phyloP scores from a whole-genome alignment of 2,888 invertebrate genomes.

The Drosophila bunnanda region DNA sequence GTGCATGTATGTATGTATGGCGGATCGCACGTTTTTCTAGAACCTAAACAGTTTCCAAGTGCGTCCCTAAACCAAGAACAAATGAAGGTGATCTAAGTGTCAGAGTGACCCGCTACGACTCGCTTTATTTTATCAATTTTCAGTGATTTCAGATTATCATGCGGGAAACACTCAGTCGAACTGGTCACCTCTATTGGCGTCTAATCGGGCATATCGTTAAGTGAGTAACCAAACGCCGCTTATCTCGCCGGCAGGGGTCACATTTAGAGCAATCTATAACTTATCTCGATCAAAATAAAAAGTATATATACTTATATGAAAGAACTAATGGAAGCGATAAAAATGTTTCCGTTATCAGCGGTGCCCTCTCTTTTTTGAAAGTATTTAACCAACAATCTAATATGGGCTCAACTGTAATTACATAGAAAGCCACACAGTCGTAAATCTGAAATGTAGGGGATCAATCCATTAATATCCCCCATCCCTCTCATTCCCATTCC shows the following conservation, averaged over 20 bases:
- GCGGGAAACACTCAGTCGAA: conserved; percentile 42
- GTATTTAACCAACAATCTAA: conserved; percentile 23
- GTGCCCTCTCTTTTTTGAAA: neutral
- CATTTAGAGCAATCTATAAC: conserved; percentile 38
- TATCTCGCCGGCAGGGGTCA: conserved; percentile 46
- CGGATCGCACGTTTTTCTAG: conserved; percentile 17
- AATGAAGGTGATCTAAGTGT: conserved; percentile 46
- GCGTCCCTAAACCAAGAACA: conserved; percentile 35
- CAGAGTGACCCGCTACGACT: conserved; percentile 20
- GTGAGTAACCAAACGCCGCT: conserved; percentile 29
- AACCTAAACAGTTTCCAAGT: conserved; percentile 5
- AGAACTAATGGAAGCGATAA: conserved; percentile 31
- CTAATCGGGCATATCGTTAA: conserved; percentile 38
- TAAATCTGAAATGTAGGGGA: conserved; percentile 31
- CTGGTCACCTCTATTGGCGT: conserved; percentile 42
- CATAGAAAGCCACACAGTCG: conserved; percentile 27
- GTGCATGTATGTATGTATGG: neutral
- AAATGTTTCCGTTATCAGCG: conserved; percentile 38
- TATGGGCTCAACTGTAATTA: conserved; percentile 29
- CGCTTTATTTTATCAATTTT: conserved; percentile 42
- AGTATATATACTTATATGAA: too few relatives aligned
- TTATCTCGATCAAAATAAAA: conserved; percentile 26
- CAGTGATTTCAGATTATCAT: conserved; percentile 43
- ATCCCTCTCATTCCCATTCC: conserved; percentile 28
- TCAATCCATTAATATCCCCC: conserved; percentile 27